phyloP scores from a whole-genome alignment of 2,113 vertebrate species.

The Scomber scombrus region DNA sequence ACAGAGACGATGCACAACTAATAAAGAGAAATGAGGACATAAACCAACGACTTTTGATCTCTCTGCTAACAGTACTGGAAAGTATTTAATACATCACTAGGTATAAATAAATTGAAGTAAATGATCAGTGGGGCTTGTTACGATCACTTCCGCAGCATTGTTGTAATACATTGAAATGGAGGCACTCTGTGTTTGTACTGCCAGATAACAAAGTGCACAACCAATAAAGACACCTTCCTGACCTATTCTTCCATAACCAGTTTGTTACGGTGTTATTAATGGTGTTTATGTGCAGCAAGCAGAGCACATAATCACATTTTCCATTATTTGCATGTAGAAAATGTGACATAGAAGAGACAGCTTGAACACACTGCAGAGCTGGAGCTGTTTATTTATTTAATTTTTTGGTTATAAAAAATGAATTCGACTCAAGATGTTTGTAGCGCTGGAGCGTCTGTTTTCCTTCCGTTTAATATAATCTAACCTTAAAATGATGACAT shows the following conservation, averaged over 20 bases:
- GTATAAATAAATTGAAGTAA: constrained; percentile 59
- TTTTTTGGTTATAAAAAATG: constrained; percentile 55
- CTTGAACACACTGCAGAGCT: constrained; percentile 50
- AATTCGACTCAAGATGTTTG: constrained; percentile 27
- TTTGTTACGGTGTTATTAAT: constrained; percentile 52
- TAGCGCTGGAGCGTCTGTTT: constrained; percentile 31
- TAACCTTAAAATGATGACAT: constrained; percentile 37
- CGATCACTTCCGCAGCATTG: constrained; percentile 38
- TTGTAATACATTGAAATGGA: constrained; percentile 16
- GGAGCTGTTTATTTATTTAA: constrained; percentile 38
- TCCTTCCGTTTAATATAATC: constrained; percentile 19
- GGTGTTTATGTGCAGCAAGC: constrained; percentile 50
- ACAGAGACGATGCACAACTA: neutral
- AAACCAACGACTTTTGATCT: constrained; percentile 14
- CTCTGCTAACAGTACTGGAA: constrained; percentile 2
- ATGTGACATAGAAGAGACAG: constrained; percentile 56
- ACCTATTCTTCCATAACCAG: constrained; percentile 32
- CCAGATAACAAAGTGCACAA: neutral
- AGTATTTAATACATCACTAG: constrained; percentile 48
- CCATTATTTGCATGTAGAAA: constrained; percentile 58
- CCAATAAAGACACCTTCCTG: constrained; percentile 37
- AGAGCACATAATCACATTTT: constrained; percentile 49
- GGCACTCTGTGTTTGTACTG: neutral
- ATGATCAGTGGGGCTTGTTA: constrained; percentile 31
- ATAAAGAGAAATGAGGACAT: neutral